These are phyloP conservation scores for Baryphthengus martii DNA, from an alignment of 2,113 vertebrate species.

Conservation along the genomic window DNA sequence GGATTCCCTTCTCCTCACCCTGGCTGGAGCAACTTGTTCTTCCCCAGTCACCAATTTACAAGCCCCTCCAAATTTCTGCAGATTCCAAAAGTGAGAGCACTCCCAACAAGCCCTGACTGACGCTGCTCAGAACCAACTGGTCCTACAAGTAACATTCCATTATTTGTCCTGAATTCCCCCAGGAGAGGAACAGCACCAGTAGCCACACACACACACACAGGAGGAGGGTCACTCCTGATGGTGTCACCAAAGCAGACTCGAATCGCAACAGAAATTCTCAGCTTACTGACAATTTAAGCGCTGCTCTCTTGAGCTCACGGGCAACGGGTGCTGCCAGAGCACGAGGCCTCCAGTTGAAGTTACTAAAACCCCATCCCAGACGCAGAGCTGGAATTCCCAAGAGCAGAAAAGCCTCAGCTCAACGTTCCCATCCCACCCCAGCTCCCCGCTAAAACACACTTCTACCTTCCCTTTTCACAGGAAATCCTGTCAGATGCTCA, in stretches of 20 bases:
- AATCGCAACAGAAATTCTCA: neutral
- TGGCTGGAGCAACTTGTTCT: neutral
- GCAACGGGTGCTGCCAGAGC: neutral
- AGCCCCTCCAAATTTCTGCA: neutral
- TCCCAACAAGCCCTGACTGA: neutral
- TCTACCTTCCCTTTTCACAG: neutral
- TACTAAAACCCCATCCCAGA: neutral
- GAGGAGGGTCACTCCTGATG: too few species aligned
- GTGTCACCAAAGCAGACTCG: neutral
- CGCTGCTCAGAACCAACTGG: neutral
- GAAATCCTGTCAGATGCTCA: neutral
- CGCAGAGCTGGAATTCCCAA: neutral
- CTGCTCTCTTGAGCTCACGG: neutral
- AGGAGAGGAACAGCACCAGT: neutral
- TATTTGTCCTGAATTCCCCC: neutral
- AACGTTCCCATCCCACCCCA: neutral
- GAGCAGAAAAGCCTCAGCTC: neutral
- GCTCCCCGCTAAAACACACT: neutral
- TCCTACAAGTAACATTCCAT: neutral
- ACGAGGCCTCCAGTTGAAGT: rapidly evolving
- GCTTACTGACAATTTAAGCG: neutral
- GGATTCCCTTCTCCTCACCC: neutral
- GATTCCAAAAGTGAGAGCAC: neutral
- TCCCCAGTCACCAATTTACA: neutral
- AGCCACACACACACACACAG: too few species aligned